A percentile compares a stretch with the other conserved stretches of the same genome.
Evolutionary conservation across 23 tunicate genomes (phyloP).

Genomic region (Ciona savignyi): DNA sequence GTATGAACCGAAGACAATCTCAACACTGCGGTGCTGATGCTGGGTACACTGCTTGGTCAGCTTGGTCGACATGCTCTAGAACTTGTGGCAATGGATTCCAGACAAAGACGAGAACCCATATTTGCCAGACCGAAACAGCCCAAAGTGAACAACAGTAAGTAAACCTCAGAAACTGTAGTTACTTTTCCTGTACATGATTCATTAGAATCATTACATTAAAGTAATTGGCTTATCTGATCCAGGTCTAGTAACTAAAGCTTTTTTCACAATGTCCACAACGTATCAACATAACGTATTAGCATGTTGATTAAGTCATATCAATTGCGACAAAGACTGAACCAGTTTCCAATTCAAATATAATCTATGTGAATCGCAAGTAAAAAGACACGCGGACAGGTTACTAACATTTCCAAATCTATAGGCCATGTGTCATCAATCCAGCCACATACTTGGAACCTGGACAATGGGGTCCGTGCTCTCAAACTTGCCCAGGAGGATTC

Average conservation of each 20-base stretch:
- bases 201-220: too few relatives aligned
- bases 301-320: background rate
- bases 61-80: constrained; percentile 56
- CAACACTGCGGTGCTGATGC: constrained; percentile 71
- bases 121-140: constrained; percentile 20
- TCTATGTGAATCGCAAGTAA: too few relatives aligned
- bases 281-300: background rate
- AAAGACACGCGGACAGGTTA: too few relatives aligned
- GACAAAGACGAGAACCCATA: constrained; percentile 40
- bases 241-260: too few relatives aligned
- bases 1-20: constrained; percentile 18
- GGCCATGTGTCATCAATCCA: constrained; percentile 62
- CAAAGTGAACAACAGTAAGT: constrained; percentile 7
- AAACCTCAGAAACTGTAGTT: too few relatives aligned
- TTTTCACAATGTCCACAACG: too few relatives aligned
- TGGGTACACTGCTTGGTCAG: constrained; percentile 53
- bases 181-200: too few relatives aligned
- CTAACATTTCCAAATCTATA: background rate
- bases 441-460: constrained; percentile 43
- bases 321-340: background rate
- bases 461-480: constrained; percentile 79
- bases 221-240: too few relatives aligned
- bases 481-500: constrained; percentile 83
- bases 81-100: constrained; percentile 87
- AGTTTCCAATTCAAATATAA: too few relatives aligned